phyloP scores from a whole-genome alignment of 2,113 vertebrate genomes.

The Sceloporus undulatus region DNA sequence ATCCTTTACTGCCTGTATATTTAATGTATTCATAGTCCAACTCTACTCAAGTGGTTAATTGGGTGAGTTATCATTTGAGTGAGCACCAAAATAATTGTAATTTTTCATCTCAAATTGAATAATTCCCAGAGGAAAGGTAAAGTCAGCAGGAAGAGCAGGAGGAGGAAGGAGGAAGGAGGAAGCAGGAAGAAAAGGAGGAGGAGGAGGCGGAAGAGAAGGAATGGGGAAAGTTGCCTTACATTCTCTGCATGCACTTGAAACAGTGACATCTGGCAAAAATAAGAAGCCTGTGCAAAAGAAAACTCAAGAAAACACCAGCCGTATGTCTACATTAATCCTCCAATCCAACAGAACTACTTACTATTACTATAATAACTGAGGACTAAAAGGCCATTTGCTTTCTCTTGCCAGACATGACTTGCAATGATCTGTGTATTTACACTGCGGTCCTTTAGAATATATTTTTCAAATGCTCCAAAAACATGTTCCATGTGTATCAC shows the following conservation, averaged over 20 bases:
- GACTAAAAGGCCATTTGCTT: neutral
- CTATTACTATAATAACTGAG: neutral
- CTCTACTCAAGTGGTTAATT: slow-evolving; percentile 10
- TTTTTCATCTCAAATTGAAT: slow-evolving; percentile 14
- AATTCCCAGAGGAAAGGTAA: neutral
- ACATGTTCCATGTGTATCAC: neutral
- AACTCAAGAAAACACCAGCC: neutral
- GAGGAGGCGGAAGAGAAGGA: neutral
- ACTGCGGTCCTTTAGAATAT: neutral
- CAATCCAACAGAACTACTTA: neutral
- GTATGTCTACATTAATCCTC: neutral
- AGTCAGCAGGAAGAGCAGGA: neutral
- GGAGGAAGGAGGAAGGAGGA: neutral
- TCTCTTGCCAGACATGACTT: neutral
- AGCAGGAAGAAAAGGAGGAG: too few relatives aligned
- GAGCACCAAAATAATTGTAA: neutral
- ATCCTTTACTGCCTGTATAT: neutral
- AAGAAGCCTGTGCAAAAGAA: neutral
- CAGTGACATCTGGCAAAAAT: neutral
- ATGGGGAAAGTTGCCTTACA: neutral
- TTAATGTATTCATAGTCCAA: slow-evolving; percentile 26
- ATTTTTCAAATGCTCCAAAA: neutral
- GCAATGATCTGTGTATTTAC: neutral
- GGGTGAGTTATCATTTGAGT: slow-evolving; percentile 13
- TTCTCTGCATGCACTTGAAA: neutral